Base-by-base conservation (phyloP, 1,140 invertebrate genomes). In the Kradibia gibbosae region DNA sequence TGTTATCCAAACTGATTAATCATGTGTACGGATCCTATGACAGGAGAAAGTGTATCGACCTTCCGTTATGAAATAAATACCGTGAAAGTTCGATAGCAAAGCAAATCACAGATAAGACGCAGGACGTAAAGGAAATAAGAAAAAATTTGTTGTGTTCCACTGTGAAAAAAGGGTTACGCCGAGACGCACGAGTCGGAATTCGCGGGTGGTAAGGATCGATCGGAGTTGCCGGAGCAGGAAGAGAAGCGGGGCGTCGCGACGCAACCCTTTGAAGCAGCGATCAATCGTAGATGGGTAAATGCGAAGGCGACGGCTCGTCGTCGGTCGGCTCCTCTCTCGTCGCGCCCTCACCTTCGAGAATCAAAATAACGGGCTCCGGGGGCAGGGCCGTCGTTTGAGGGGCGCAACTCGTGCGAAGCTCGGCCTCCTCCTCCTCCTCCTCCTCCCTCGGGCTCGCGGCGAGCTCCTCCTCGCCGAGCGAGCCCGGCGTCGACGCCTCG, bases 311-410 rank as follows among this genome's bases (percentile, higher is more conserved):
- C 42, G 70, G 28, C 42, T n/a, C n/a, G 17, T 70, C 8, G 13
- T 45, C 25, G 65, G 3, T 39, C 22, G 22, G 65, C n/a, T 10
- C 7, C 15, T 60, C 20, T 62, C 34, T 60, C 62, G 11, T 15
- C 74, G 15, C 45, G 4, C 62, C 86, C 93, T 94, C 94, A 95
- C 95, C 95, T 95, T 95, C 94, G 80, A 95, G 90, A 86, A 95
- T 94, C 83, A 95, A 93, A 90, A 95, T 95, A 84, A 92, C 92
- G 82, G 94, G 94, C 89, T 94, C 93, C 87, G 93, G 93, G 86
- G 92, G 93, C 86, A 94, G 88, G 88, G 93, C 92, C 84, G 93
- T 93, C 13, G 79, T 75, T 8, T 22, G 36, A 20, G 25, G 10
- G 8, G 42, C 48, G 50, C 67, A 76, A 8, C 25, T 42, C 48